These are phyloP conservation scores for Actinernus sp. DNA, from an alignment of 92 coral and sea anemone species.

Conservation along the genomic window DNA sequence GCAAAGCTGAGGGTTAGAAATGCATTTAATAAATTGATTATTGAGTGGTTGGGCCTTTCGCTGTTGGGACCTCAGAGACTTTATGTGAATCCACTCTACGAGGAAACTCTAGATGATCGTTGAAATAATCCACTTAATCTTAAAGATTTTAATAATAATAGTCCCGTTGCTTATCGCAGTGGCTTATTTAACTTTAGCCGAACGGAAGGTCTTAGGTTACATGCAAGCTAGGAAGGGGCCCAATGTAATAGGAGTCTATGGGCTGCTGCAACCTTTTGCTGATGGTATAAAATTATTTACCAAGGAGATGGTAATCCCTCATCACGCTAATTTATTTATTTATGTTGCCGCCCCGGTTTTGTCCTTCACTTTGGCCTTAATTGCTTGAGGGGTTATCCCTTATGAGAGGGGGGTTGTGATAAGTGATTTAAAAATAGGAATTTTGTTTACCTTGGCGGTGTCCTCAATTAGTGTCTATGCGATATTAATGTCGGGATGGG, in stretches of 20 bases:
- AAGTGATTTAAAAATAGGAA: constrained; percentile 76
- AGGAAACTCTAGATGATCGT: constrained; percentile 58
- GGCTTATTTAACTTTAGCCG: constrained; percentile 92
- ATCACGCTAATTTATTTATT: constrained; percentile 69
- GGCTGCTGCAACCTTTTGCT: constrained; percentile 83
- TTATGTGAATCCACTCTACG: constrained; percentile 74
- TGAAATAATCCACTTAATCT: constrained; percentile 70
- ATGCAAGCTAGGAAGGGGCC: constrained; percentile 91
- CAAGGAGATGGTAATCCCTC: constrained; percentile 77
- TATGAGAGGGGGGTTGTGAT: constrained; percentile 66
- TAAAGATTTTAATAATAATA: constrained; percentile 74
- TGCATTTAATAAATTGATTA: constrained; percentile 54
- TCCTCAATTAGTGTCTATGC: constrained; percentile 79
- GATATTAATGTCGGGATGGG: constrained; percentile 82
- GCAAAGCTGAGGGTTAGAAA: constrained; percentile 78
- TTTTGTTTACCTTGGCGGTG: constrained; percentile 63
- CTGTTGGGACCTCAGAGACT: constrained; percentile 92
- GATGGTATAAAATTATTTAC: constrained; percentile 83
- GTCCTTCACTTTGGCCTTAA: constrained; percentile 70
- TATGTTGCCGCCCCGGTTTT: constrained; percentile 71
- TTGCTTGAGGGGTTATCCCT: constrained; percentile 78
- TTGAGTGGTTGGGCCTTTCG: constrained; percentile 56
- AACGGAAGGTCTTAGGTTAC: constrained; percentile 85
- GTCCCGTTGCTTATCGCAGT: constrained; percentile 84
- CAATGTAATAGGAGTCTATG: constrained; percentile 81